Base-by-base conservation (phyloP, 2,113 vertebrate species). In the Malurus alboscapulatus region DNA sequence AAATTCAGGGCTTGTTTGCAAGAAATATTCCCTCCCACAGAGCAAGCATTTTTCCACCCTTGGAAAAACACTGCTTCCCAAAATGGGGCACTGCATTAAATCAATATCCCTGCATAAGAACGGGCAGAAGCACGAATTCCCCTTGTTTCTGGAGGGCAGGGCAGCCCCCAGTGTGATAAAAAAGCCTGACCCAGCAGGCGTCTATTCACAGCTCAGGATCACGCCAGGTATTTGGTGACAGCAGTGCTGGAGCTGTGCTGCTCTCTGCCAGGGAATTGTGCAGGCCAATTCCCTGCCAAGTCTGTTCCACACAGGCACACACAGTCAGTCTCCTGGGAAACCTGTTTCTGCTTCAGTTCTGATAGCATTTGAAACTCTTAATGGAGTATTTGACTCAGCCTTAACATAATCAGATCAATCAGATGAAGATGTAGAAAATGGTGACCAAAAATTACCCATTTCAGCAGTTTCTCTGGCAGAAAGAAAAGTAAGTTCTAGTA, bases 11-110 rank as follows among this genome's bases (percentile, higher is more conserved):
- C 51, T 67, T 88, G 44, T 81, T 86, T 80, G 34, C 32, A 88
- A 84, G 79, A 92, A 85, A n/a, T 62, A 74, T 87, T 95, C 72
- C 68, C 76, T 94, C 92, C 86, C 75, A 88, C 72, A 74, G 51
- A 84, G 74, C 93, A 87, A 87, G 74, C 53, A 68, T 62, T 90
- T 90, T 90, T 93, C 79, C 63, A 86, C 26, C 17, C 10, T 29
- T 93, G 72, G 78, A 90, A 92, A 91, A 95, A 50, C 38, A 80
- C 42, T 45, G 32, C 48, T 47, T 63, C 68, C 71, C 65, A 71
- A 80, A 80, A 80, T 27, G 72, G 29, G 55, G 78, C 32, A 66
- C 45, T 42, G 45, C 66, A 81, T 93, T 80, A 63, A 78, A 80
- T 14, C 84, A 77, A 58, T 36, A 59, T 13, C 44, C 59, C 44